phyloP scores from a whole-genome alignment of 2,888 invertebrate genomes.

The Junonia oenone region DNA sequence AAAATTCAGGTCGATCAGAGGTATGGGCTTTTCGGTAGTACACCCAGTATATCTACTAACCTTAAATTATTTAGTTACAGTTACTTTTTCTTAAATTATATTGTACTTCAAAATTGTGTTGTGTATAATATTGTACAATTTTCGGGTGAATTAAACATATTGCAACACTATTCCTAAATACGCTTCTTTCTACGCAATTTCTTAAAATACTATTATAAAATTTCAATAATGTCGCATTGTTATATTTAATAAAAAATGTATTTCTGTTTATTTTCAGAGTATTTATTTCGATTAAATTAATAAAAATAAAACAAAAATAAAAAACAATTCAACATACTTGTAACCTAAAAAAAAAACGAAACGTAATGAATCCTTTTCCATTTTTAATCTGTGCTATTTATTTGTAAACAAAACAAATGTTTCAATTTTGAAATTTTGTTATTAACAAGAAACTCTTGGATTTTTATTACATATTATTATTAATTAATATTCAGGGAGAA shows the following conservation, averaged over 20 bases:
- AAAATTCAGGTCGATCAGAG: too few species aligned
- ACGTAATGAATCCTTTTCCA: neutral
- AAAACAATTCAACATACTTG: neutral
- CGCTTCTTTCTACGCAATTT: neutral
- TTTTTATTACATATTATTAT: neutral
- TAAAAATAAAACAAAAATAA: neutral
- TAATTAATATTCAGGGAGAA: constrained; percentile 87
- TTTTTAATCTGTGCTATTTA: neutral
- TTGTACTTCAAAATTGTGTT: too few species aligned
- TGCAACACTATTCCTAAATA: neutral
- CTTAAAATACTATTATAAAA: too few species aligned
- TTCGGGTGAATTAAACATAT: neutral
- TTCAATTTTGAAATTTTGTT: too few species aligned
- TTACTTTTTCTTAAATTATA: too few species aligned
- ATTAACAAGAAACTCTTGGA: neutral
- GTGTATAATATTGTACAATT: too few species aligned
- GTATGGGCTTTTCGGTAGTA: too few species aligned
- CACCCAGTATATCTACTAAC: too few species aligned
- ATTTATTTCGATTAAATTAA: neutral
- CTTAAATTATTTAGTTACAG: too few species aligned
- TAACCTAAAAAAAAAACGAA: neutral
- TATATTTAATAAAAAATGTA: too few species aligned
- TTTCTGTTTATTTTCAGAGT: neutral
- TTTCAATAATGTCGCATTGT: too few species aligned
- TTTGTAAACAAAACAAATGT: neutral